These are phyloP conservation scores for Oncorhynchus keta DNA, from an alignment of 2,113 vertebrate species.

Conservation along the genomic window DNA sequence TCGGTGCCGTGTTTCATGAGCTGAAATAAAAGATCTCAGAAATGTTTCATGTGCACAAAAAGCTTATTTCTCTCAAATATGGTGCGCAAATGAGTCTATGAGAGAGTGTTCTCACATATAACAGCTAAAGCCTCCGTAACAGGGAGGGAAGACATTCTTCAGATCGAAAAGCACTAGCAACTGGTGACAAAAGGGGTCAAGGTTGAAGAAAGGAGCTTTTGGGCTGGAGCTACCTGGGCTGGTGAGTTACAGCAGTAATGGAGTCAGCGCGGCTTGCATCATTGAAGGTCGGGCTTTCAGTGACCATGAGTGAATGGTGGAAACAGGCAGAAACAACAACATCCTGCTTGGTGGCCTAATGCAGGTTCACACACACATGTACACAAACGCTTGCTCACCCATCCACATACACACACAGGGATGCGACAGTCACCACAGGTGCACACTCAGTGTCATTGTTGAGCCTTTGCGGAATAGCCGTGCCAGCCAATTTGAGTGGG, in stretches of 20 bases:
- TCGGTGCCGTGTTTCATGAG: too few species aligned
- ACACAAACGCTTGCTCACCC: too few species aligned
- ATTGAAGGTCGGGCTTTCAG: too few species aligned
- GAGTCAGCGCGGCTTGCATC: neutral
- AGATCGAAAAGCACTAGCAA: conserved; percentile 6
- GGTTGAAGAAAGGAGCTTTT: conserved; percentile 6
- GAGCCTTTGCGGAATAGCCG: neutral
- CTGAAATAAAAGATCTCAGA: too few species aligned
- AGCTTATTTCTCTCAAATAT: too few species aligned
- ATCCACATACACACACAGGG: neutral
- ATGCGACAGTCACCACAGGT: neutral
- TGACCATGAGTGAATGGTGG: neutral
- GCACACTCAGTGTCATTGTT: neutral
- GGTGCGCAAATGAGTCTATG: neutral
- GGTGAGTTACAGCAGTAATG: neutral
- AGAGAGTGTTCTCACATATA: neutral
- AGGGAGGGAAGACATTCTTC: neutral
- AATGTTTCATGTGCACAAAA: too few species aligned
- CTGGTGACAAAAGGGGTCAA: neutral
- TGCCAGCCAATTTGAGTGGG: conserved; percentile 11
- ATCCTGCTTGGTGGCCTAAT: too few species aligned
- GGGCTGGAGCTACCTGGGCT: neutral
- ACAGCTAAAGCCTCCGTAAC: conserved; percentile 1
- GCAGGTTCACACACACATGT: too few species aligned
- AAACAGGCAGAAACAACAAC: neutral